Base-by-base conservation (phyloP, 2,113 vertebrate species). In the Carollia perspicillata region DNA sequence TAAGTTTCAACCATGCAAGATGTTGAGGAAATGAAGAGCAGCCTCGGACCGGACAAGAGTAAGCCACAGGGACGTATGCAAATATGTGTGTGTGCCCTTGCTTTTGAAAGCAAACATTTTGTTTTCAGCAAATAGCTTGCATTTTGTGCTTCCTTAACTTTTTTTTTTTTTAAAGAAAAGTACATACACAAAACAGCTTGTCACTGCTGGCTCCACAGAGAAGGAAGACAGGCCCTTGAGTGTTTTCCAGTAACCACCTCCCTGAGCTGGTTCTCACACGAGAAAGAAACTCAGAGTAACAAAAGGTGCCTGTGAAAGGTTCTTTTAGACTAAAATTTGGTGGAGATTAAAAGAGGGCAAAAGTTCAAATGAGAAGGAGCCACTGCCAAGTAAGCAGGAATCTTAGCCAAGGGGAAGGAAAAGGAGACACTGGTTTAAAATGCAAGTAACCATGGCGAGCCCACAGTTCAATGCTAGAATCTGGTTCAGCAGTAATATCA, bases 381-480 rank as follows among this genome's bases (percentile, higher is more conserved):
- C 83, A 85, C 96, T 98, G 98, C 98, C 98, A 98, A 99, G 97
- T 90, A 94, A 97, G 97, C 94, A 96, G 97, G 97, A 98, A 97
- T 97, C 97, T 97, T 97, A 97, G 98, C 98, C 98, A 98, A 98
- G 97, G 97, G 93, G 93, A 97, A 96, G 98, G 98, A 97, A 98
- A 97, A 97, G 97, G 98, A 97, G 94, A 97, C 96, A 91, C 97
- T 97, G 98, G 98, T 98, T 98, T 97, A 97, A 98, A 98, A 98
- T 98, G 98, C 98, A 97, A 98, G 99, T 99, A 99, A 99, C 99
- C 99, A 99, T 99, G 99, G 99, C 98, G 95, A 99, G 98, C 93
- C 95, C 97, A 96, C 97, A 97, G 98, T 97, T 98, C 98, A 97
- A 97, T 98, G 98, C 98, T 98, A 99, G 99, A 98, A 99, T 99